phyloP scores from a whole-genome alignment of 2,888 invertebrate genomes.

The Latrodectus hesperus region DNA sequence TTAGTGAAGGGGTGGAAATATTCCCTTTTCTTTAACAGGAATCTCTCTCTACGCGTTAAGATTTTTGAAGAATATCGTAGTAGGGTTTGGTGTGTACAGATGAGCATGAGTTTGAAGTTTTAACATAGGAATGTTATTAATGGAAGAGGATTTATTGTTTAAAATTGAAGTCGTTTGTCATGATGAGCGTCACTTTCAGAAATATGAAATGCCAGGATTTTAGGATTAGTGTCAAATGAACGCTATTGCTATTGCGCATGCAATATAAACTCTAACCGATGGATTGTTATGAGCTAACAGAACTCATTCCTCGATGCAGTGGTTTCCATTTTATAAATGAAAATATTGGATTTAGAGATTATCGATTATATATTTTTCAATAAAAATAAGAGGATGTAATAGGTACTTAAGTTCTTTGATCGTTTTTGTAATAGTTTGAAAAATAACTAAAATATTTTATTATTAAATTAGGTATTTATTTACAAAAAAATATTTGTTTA shows the following conservation, averaged over 20 bases:
- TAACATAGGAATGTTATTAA: constrained; percentile 42
- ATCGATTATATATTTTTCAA: no score
- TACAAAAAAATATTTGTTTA: no score
- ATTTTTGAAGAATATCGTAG: constrained; percentile 30
- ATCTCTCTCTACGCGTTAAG: constrained; percentile 27
- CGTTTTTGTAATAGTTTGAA: no score
- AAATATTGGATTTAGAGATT: no score
- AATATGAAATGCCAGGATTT: constrained; percentile 10
- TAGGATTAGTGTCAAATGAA: constrained; percentile 26
- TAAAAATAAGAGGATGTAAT: no score
- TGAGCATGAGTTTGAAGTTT: constrained; percentile 34
- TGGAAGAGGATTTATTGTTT: constrained; percentile 62
- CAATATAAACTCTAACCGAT: not conserved
- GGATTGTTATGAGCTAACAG: no score
- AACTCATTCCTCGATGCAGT: no score
- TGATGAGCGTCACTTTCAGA: constrained; percentile 25
- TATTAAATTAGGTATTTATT: no score
- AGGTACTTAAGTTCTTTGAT: no score
- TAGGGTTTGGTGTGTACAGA: constrained; percentile 9
- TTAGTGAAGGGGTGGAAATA: constrained; percentile 26
- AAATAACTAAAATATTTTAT: no score
- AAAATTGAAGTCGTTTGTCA: constrained; percentile 61
- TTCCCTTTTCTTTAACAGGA: constrained; percentile 39
- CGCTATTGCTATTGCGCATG: not conserved
- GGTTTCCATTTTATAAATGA: no score